phyloP scores from a whole-genome alignment of 2,113 vertebrate genomes.

The Urocitellus parryii region DNA sequence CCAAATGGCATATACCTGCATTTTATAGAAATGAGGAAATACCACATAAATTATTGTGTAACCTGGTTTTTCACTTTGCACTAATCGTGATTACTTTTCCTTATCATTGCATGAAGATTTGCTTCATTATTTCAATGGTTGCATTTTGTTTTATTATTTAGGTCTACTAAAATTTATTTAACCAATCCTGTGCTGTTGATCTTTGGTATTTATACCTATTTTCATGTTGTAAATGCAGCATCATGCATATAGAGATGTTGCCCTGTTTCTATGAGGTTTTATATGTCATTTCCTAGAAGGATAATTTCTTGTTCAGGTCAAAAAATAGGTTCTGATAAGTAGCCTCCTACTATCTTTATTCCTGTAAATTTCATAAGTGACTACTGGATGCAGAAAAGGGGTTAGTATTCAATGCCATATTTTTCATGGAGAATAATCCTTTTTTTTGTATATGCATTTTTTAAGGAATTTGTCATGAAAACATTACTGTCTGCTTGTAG shows the following conservation, averaged over 20 bases:
- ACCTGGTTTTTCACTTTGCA: neutral
- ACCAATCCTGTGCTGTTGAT: neutral
- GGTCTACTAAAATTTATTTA: neutral
- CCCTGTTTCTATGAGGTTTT: neutral
- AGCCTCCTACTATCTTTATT: neutral
- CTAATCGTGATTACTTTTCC: neutral
- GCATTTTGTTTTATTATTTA: neutral
- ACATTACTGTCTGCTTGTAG: neutral
- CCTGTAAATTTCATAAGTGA: neutral
- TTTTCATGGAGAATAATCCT: neutral
- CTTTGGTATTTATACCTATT: neutral
- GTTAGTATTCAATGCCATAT: neutral
- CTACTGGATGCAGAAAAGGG: neutral
- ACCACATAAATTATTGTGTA: neutral
- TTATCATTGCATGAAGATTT: neutral
- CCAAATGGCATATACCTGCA: neutral
- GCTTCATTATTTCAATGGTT: neutral
- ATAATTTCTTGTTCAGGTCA: neutral
- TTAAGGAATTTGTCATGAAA: neutral
- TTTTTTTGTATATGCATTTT: neutral
- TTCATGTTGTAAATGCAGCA: neutral
- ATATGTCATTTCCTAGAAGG: neutral
- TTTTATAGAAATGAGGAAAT: neutral
- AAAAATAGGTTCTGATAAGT: neutral
- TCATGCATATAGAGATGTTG: neutral